Base-by-base conservation (phyloP, 2,888 invertebrate species). In the Orthosia gracilis region DNA sequence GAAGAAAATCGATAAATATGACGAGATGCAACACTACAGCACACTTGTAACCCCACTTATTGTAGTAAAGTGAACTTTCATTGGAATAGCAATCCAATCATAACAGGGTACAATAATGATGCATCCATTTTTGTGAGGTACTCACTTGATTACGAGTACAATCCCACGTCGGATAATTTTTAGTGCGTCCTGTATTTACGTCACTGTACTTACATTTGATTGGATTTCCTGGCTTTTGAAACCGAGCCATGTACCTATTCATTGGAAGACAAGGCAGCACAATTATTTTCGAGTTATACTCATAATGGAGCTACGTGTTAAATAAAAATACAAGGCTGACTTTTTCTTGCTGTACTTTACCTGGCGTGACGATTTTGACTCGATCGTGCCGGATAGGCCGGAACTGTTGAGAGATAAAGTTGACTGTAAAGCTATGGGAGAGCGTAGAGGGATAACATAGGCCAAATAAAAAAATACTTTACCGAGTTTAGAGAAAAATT, bases 1-100 rank as follows among this genome's bases (percentile, higher is more conserved):
- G 9, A 61, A 61, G 61, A 61, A 61, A 61, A 61, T 61, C 61
- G 61, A 61, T 61, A 45, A 45, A 21, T 7, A 13, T 45, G 7
- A 31, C 7, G 31, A 7, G 9, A 21, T 9, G 21, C 40, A 40
- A 45, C 7, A 13, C 7, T 12, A 11, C 18, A 31, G 18, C 31
- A 12, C 18, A 57, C 7, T 9, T 58, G 40, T 26, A 40, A 4
- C 13, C 58, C 5, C 13, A 40, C 40, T 57, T 3, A 26, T 3
- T 18, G 4, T 12, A 40, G n/a, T 21, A 7, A 23, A 26, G 9
- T 40, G 31, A 40, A 7, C 21, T 21, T 59, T 61, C 15, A 7
- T 59, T 13, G 45, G 45, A 61, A 45, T 21, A 21, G 40, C 45
- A 21, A 45, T 59, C 15, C 7, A 15, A n/a, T 4, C 21, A 40